Conservation (phyloP, 2,797 vertebrate genomes). For the Lithobates pipiens region DNA sequence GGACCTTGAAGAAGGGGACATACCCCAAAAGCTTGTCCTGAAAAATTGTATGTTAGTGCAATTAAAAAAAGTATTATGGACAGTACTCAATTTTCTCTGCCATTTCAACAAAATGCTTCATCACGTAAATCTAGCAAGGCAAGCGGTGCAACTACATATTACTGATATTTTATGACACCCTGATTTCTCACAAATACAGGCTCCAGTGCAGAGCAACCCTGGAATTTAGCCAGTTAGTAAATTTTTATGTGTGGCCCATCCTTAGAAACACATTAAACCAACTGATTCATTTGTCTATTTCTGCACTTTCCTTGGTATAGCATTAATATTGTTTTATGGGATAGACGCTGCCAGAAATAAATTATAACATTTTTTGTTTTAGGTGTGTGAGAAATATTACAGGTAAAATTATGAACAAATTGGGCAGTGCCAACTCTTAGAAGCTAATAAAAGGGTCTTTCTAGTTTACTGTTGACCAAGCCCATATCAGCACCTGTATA, state of each 20-base stretch:
- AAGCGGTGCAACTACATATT: neutral
- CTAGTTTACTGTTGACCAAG: conserved; percentile 52
- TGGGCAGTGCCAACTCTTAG: conserved; percentile 20
- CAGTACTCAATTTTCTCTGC: no score
- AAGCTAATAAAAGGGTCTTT: conserved; percentile 56
- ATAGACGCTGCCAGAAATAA: conserved; percentile 21
- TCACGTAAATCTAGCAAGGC: neutral
- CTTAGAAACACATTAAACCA: conserved; percentile 20
- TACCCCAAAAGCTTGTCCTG: no score
- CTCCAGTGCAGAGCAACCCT: conserved; percentile 25
- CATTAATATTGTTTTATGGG: conserved; percentile 35
- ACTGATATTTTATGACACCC: conserved; percentile 17
- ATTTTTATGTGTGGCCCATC: conserved; percentile 19
- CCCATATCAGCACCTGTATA: conserved; percentile 43
- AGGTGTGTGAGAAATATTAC: conserved; percentile 39
- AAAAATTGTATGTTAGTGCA: no score
- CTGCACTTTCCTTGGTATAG: conserved; percentile 35
- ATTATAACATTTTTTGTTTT: conserved; percentile 47
- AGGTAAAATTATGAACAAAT: conserved; percentile 27
- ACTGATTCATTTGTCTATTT: conserved; percentile 22
- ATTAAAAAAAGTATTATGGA: no score
- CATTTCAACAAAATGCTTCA: neutral
- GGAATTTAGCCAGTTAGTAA: conserved; percentile 9
- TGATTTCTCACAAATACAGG: conserved; percentile 5
- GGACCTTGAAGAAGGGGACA: no score